Evolutionary conservation across 2,113 vertebrate genomes (phyloP).

Genomic region (Brachyhypopomus gauderio): DNA sequence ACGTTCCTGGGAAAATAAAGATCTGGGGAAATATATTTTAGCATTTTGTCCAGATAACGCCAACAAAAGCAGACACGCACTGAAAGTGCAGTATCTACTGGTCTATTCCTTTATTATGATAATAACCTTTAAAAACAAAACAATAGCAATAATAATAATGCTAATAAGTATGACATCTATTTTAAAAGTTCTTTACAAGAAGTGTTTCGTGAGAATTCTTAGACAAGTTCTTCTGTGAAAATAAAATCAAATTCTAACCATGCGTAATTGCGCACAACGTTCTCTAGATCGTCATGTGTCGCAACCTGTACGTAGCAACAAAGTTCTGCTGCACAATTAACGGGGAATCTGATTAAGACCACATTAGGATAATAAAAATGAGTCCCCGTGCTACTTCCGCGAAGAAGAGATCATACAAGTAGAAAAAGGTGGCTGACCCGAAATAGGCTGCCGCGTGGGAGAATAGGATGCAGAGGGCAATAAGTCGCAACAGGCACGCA

Average conservation of each 20-base stretch:
- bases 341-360: background rate
- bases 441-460: slow-evolving; percentile 86
- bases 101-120: too few species aligned
- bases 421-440: slow-evolving; percentile 74
- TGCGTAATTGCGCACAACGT: slow-evolving; percentile 37
- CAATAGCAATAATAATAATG: too few species aligned
- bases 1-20: too few species aligned
- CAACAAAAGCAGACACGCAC: too few species aligned
- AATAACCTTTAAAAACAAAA: too few species aligned
- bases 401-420: too few species aligned
- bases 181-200: background rate
- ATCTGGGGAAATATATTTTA: too few species aligned
- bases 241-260: background rate
- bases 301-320: background rate
- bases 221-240: background rate
- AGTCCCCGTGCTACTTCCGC: background rate
- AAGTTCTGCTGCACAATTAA: background rate
- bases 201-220: background rate
- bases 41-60: too few species aligned
- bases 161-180: too few species aligned
- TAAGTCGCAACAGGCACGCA: slow-evolving; percentile 77
- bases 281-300: background rate
- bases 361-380: background rate
- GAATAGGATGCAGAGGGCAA: slow-evolving; percentile 78
- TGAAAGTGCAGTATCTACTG: too few species aligned